Conservation (phyloP, 2,888 invertebrate species). For the Pasiphila rectangulata region DNA sequence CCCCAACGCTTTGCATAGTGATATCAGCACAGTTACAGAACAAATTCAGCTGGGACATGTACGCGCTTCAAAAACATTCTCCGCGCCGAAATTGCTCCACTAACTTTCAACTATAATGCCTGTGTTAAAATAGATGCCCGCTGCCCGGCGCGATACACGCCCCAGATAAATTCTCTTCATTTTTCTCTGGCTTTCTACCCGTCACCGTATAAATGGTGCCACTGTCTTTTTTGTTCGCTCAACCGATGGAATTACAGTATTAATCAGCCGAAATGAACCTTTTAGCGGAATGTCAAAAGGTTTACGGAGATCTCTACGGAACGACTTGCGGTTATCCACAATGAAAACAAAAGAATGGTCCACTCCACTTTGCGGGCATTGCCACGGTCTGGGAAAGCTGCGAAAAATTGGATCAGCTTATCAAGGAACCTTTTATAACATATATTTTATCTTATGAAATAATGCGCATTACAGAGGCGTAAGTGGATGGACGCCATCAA, state of each 20-base stretch:
- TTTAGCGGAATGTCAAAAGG: conserved; percentile 76
- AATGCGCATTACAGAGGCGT: conserved; percentile 6
- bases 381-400: conserved; percentile 35
- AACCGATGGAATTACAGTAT: conserved; percentile 70
- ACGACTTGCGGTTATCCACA: conserved; percentile 57
- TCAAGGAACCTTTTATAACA: conserved; percentile 20
- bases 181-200: conserved; percentile 62
- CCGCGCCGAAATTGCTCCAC: conserved; percentile 26
- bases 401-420: conserved; percentile 26
- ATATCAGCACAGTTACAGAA: conserved; percentile 37
- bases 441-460: conserved; percentile 12
- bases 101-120: conserved; percentile 30
- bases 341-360: conserved; percentile 68
- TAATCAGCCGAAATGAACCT: conserved; percentile 75
- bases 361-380: conserved; percentile 46
- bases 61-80: conserved; percentile 28
- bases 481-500: conserved; percentile 19
- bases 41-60: conserved; percentile 39
- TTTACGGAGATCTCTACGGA: conserved; percentile 61
- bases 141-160: conserved; percentile 52
- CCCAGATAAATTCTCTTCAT: conserved; percentile 65
- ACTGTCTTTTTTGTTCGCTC: conserved; percentile 64
- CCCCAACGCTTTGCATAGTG: conserved; percentile 47
- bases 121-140: conserved; percentile 52
- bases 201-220: conserved; percentile 63